Evolutionary conservation across 2,113 vertebrate species (phyloP).

Genomic region (Xiphophorus maculatus): DNA sequence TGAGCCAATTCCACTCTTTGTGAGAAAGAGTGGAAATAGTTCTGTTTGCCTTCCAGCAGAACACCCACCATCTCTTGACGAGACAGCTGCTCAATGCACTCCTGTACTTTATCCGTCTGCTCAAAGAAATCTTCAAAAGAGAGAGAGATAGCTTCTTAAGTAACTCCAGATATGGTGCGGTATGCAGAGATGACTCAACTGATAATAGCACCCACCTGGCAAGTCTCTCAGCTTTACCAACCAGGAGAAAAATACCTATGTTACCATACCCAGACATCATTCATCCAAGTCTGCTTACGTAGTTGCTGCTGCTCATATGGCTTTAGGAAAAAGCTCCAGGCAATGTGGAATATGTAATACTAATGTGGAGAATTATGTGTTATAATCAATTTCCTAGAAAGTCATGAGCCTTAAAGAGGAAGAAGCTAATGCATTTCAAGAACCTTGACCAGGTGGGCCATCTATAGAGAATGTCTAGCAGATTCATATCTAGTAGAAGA

Average conservation of each 20-base stretch:
- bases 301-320: not conserved
- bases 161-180: slow-evolving; percentile 9
- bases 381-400: not conserved
- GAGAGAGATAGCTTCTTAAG: slow-evolving; percentile 5
- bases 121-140: slow-evolving; percentile 13
- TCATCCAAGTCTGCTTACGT: not conserved
- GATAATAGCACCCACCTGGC: slow-evolving; percentile 37
- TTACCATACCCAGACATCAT: not conserved
- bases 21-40: slow-evolving; percentile 31
- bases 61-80: slow-evolving; percentile 26
- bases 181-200: slow-evolving; percentile 42
- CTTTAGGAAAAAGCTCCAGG: not conserved
- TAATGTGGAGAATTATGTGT: not conserved
- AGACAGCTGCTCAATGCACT: slow-evolving; percentile 33
- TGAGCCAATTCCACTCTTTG: slow-evolving; percentile 35
- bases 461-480: not conserved
- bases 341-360: slow-evolving; percentile 5
- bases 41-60: slow-evolving; percentile 39
- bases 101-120: slow-evolving; percentile 23
- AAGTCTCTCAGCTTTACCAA: slow-evolving; percentile 13
- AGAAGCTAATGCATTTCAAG: not conserved
- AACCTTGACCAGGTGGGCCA: not conserved
- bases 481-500: not conserved
- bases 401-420: not conserved
- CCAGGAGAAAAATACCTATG: not conserved